Evolutionary conservation across 2,797 vertebrate species (phyloP).

Genomic region (Gorsachius magnificus): DNA sequence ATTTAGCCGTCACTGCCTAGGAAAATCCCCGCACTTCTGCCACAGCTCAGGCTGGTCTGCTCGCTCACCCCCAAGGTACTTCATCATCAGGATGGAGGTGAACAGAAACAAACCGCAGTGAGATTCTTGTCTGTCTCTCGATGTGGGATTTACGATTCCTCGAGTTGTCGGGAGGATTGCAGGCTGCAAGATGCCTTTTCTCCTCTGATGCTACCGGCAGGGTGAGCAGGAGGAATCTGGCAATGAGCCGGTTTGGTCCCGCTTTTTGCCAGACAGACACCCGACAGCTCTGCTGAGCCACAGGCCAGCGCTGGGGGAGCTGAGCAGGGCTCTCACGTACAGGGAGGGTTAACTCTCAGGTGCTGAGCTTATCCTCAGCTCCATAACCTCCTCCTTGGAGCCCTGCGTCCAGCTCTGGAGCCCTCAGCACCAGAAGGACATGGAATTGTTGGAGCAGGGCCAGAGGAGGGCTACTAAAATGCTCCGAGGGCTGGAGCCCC

Average conservation of each 20-base stretch:
- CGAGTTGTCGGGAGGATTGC: fast-evolving
- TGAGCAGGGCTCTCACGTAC: not conserved
- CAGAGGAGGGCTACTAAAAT: too few species aligned
- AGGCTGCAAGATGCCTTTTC: not conserved
- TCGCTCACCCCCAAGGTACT: not conserved
- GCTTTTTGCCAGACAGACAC: not conserved
- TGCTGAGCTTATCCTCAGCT: not conserved
- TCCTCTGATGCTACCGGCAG: not conserved
- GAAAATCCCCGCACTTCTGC: not conserved
- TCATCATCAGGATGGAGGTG: not conserved
- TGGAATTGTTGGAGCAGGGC: too few species aligned
- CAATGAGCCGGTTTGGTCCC: not conserved
- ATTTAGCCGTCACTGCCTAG: not conserved
- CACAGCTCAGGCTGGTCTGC: not conserved
- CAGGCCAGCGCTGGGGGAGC: not conserved
- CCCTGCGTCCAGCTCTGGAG: too few species aligned
- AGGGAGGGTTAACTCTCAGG: not conserved
- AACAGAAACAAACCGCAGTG: not conserved
- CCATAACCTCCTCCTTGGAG: not conserved
- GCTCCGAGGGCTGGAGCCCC: too few species aligned
- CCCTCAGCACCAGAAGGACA: too few species aligned
- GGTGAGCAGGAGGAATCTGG: not conserved
- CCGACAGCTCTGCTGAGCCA: not conserved
- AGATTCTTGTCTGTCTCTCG: not conserved
- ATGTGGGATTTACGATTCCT: not conserved